Conservation (phyloP, 2,888 invertebrate species). For the Phragmatobia fuliginosa region DNA sequence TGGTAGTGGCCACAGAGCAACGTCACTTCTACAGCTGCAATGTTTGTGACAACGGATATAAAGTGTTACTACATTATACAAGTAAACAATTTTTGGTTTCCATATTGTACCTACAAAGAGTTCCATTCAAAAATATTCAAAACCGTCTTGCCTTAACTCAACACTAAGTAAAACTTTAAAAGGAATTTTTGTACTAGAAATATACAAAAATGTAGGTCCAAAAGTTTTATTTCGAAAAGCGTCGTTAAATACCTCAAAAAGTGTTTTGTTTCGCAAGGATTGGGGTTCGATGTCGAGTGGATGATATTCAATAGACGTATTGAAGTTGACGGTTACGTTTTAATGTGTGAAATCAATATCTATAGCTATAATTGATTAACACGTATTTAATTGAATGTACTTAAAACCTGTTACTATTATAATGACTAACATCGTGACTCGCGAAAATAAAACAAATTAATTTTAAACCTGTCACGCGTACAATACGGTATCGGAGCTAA, state of each 20-base stretch:
- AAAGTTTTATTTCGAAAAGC: conserved; percentile 54
- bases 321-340: conserved; percentile 33
- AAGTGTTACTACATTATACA: conserved; percentile 65
- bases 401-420: conserved; percentile 54
- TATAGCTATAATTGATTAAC: conserved; percentile 47
- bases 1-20: conserved; percentile 13
- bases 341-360: conserved; percentile 39
- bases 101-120: conserved; percentile 74
- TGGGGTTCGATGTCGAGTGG: conserved; percentile 46
- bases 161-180: conserved; percentile 23
- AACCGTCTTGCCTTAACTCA: conserved; percentile 35
- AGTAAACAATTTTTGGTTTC: conserved; percentile 79
- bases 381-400: conserved; percentile 48
- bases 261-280: conserved; percentile 30
- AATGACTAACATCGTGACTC: conserved; percentile 70
- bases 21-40: conserved; percentile 11
- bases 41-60: conserved; percentile 33
- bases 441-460: conserved; percentile 51
- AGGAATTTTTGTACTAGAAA: conserved; percentile 49
- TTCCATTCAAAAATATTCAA: conserved; percentile 73
- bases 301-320: conserved; percentile 39
- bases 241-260: conserved; percentile 47
- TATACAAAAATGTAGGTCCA: conserved; percentile 63
- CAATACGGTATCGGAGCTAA: conserved; percentile 29
- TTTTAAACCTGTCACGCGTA: conserved; percentile 46